Conservation (phyloP, 2,113 vertebrate genomes). For the Cinclus cinclus region DNA sequence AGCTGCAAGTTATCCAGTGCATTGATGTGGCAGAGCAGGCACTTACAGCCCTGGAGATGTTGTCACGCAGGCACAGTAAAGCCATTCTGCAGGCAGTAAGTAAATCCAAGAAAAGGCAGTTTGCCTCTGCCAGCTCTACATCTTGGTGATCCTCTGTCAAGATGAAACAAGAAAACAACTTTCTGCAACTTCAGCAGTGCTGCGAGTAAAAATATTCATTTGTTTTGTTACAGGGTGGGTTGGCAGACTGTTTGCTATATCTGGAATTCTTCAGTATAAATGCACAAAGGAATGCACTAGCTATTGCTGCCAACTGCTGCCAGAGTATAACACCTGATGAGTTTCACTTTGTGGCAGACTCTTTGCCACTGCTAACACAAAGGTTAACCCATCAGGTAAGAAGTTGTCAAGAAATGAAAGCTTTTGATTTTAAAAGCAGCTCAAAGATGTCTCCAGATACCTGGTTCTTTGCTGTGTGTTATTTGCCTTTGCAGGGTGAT, state of each 20-base stretch:
- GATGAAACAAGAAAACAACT: neutral
- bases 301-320: constrained; percentile 98
- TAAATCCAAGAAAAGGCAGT: neutral
- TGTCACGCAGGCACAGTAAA: constrained; percentile 98
- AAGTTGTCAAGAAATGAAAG: neutral
- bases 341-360: constrained; percentile 98
- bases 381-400: constrained; percentile 96
- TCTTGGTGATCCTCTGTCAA: neutral
- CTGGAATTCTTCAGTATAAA: constrained; percentile 99
- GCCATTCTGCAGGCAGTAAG: constrained; percentile 98
- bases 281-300: constrained; percentile 97
- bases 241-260: constrained; percentile 95
- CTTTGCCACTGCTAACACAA: constrained; percentile 95
- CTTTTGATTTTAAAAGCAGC: neutral
- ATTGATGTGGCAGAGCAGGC: constrained; percentile 99
- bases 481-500: neutral
- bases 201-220: neutral
- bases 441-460: neutral
- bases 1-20: constrained; percentile 99
- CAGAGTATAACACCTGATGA: constrained; percentile 98
- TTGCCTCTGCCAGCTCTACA: neutral
- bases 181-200: neutral
- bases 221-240: constrained; percentile 83
- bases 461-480: neutral
- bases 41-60: constrained; percentile 95